phyloP scores from a whole-genome alignment of 2,113 vertebrate species.

The Oryzias woworae region DNA sequence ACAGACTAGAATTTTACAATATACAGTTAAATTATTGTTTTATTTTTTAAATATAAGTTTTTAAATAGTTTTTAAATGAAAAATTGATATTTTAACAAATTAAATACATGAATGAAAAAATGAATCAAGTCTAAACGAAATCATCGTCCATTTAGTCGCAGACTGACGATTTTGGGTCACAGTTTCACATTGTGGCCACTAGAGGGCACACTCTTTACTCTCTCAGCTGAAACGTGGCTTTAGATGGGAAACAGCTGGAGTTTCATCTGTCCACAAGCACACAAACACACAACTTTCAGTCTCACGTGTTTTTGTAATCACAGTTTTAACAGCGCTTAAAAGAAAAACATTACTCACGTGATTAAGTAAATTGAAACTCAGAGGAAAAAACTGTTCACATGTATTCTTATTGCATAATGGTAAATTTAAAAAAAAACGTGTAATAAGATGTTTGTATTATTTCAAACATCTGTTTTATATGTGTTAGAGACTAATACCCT shows the following conservation, averaged over 20 bases:
- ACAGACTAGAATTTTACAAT: not conserved
- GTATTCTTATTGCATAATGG: no score
- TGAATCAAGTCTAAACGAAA: not conserved
- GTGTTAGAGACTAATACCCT: no score
- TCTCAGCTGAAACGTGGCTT: not conserved
- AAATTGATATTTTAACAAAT: not conserved
- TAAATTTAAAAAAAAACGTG: no score
- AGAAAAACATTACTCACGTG: no score
- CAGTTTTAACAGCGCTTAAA: no score
- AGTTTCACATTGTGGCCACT: constrained; percentile 1
- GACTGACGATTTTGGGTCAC: not conserved
- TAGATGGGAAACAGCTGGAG: not conserved
- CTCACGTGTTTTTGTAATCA: no score
- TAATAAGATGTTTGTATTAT: no score
- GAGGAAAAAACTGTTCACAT: no score
- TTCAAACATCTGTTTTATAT: no score
- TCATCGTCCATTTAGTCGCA: not conserved
- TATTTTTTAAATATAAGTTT: not conserved
- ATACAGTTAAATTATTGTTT: not conserved
- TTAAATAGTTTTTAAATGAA: not conserved
- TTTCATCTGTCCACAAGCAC: no score
- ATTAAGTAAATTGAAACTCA: no score
- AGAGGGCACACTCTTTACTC: constrained; percentile 4
- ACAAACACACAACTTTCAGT: no score
- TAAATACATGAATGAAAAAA: not conserved